Evolutionary conservation across 1,140 invertebrate species (phyloP).

Genomic region (Rhagoletis pomonella): DNA sequence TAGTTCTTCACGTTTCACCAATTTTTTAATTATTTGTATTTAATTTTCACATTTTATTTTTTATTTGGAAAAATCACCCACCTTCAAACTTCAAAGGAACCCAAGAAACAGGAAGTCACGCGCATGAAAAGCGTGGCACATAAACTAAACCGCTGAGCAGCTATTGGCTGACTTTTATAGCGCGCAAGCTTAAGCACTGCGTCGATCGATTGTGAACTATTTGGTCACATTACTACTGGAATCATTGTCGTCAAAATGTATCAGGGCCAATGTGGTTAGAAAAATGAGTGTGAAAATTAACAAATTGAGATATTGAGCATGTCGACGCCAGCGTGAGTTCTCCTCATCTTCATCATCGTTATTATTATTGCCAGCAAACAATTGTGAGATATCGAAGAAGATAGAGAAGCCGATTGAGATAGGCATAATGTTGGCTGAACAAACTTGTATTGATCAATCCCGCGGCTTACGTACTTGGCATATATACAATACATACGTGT

Average conservation of each 20-base stretch:
- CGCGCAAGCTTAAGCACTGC: background rate
- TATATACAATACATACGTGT: too few species aligned
- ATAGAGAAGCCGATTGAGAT: slow-evolving; percentile 4
- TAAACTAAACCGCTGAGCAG: slow-evolving; percentile 13
- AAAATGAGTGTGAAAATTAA: slow-evolving; percentile 33
- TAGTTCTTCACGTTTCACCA: background rate
- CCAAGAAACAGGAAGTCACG: background rate
- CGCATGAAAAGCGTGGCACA: slow-evolving; percentile 43
- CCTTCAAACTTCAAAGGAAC: background rate
- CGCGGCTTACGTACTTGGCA: too few species aligned
- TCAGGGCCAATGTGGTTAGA: slow-evolving; percentile 22
- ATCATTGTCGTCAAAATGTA: background rate
- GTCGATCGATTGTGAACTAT: slow-evolving; percentile 11
- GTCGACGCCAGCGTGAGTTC: slow-evolving; percentile 15
- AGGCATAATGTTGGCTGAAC: background rate
- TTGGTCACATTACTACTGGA: background rate
- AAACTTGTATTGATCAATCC: too few species aligned
- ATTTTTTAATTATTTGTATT: background rate
- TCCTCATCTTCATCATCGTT: background rate
- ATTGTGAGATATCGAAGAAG: slow-evolving; percentile 23
- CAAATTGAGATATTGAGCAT: slow-evolving; percentile 41
- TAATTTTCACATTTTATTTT: slow-evolving; percentile 4
- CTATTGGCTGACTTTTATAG: slow-evolving; percentile 18
- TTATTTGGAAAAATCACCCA: background rate
- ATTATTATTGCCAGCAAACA: background rate